phyloP scores from a whole-genome alignment of 2,113 vertebrate genomes.

The Aspidoscelis tigris region DNA sequence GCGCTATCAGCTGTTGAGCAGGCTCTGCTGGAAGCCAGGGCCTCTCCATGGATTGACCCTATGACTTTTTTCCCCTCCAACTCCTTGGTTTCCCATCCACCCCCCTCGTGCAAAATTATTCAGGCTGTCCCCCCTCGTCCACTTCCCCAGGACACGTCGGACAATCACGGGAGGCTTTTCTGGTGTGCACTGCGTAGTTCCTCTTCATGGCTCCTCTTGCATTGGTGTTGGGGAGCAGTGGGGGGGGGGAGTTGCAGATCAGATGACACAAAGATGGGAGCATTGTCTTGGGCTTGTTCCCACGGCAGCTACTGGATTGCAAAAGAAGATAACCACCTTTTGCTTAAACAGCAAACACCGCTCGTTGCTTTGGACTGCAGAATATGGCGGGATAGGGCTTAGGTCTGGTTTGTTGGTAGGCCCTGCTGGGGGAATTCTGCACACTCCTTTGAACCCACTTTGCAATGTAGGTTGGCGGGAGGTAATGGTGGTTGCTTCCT shows the following conservation, averaged over 20 bases:
- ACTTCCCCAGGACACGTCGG: constrained; percentile 40
- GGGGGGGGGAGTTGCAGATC: constrained; percentile 31
- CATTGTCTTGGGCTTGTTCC: constrained; percentile 32
- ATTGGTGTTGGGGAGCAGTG: constrained; percentile 10
- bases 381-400: constrained; percentile 20
- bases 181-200: constrained; percentile 60
- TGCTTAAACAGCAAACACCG: not conserved
- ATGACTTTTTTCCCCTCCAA: constrained; percentile 34
- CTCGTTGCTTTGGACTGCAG: constrained; percentile 30
- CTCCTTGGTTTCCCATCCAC: constrained; percentile 36
- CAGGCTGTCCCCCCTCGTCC: not conserved
- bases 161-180: constrained; percentile 53
- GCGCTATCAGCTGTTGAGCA: constrained; percentile 93
- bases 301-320: constrained; percentile 59
- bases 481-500: constrained; percentile 19
- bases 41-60: constrained; percentile 52
- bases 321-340: constrained; percentile 49
- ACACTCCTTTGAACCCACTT: not conserved
- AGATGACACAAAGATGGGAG: not conserved
- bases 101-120: not conserved
- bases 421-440: constrained; percentile 34
- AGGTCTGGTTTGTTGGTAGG: constrained; percentile 39
- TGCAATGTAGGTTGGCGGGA: constrained; percentile 16
- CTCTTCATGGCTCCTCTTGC: constrained; percentile 20
- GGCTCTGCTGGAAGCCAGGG: constrained; percentile 32